Conservation (phyloP, 2,888 invertebrate species). For the Schizaphis graminum region DNA sequence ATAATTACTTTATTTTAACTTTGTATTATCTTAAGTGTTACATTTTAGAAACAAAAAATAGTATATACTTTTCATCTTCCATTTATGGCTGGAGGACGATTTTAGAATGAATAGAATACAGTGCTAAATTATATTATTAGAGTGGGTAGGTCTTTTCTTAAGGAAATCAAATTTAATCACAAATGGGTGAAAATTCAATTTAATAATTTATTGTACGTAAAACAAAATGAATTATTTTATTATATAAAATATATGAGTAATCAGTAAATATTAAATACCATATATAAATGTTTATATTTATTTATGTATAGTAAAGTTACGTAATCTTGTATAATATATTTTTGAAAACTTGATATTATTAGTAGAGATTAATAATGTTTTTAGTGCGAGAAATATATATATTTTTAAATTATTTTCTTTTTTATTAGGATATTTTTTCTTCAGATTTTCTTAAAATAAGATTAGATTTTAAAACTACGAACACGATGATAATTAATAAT, state of each 20-base stretch:
- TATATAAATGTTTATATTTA: not conserved
- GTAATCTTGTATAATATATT: not conserved
- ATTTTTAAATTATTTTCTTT: no score
- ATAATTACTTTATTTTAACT: not conserved
- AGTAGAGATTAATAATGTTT: not conserved
- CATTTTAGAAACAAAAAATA: not conserved
- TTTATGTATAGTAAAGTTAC: not conserved
- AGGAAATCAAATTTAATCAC: conserved; percentile 2
- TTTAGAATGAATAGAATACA: not conserved
- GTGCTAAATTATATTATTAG: not conserved
- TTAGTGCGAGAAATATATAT: not conserved
- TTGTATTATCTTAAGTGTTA: not conserved
- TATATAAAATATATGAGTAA: not conserved
- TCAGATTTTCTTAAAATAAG: no score
- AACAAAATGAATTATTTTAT: not conserved
- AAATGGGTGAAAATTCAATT: not conserved
- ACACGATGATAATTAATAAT: not conserved
- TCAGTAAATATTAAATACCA: not conserved
- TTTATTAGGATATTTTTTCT: not conserved
- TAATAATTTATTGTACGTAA: not conserved
- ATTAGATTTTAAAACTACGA: no score
- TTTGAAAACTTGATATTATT: not conserved
- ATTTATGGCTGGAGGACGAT: not conserved
- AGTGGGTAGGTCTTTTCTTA: conserved; percentile 19
- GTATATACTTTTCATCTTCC: not conserved